Evolutionary conservation across 2,113 vertebrate genomes (phyloP).

Genomic region (Tychaedon coryphoeus): DNA sequence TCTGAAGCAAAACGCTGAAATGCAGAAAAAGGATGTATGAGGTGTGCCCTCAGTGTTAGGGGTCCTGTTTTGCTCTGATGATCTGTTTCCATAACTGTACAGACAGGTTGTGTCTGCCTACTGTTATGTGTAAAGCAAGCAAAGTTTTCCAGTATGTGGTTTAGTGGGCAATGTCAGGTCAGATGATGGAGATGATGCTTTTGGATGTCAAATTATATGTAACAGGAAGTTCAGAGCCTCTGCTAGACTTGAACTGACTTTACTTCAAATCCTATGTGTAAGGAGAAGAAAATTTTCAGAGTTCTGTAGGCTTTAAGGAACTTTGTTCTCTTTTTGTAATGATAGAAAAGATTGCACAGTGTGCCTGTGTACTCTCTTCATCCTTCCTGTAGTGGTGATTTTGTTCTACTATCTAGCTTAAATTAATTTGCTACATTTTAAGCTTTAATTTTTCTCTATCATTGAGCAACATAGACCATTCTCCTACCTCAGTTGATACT

Average conservation of each 20-base stretch:
- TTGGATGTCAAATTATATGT: not conserved
- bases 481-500: not conserved
- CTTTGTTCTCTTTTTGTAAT: not conserved
- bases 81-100: not conserved
- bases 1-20: not conserved
- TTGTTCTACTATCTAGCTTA: not conserved
- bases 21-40: not conserved
- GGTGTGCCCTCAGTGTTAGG: too few relatives aligned
- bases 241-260: not conserved
- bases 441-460: not conserved
- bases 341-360: not conserved
- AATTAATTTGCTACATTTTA: not conserved
- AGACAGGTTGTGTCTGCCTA: not conserved
- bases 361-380: not conserved
- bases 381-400: not conserved
- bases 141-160: not conserved
- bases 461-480: not conserved
- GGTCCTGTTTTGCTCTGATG: not conserved
- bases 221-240: not conserved
- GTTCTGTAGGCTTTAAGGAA: not conserved
- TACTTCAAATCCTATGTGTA: not conserved
- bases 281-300: not conserved
- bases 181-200: not conserved
- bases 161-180: not conserved
- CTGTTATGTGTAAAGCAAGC: fast-evolving